Base-by-base conservation (phyloP, 2,113 vertebrate genomes). In the Cervus canadensis region DNA sequence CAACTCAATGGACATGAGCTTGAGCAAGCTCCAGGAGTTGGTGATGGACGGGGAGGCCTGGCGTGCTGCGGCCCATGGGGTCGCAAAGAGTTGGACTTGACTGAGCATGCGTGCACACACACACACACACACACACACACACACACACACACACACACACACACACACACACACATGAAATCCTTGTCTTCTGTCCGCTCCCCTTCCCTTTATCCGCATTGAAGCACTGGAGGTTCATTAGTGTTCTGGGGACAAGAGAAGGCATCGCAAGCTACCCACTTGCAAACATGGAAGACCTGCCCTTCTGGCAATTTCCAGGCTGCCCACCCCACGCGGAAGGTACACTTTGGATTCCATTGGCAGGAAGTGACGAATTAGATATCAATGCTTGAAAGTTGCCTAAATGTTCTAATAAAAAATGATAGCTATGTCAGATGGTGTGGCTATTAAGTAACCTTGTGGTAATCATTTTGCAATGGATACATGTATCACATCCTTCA, bases 1-100 rank as follows among this genome's bases (percentile, higher is more conserved):
- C 0, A 4, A 36, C n/a, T 36, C 5, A 0, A 36, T 0, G 19
- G 64, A 36, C 17, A 2, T 36, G n/a, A 23, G 17, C 36, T 5
- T 71, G 64, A 23, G n/a, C 9, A 36, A 12, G 5, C 64, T 71
- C 64, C 0, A 0, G 19, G n/a, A 36, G n/a, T 1, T 71, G n/a
- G n/a, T 36, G 64, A 23, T 71, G 64, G n/a, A 71, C 4, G 0
- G n/a, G 19, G 64, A 23, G 64, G 64, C n/a, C 64, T 23, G 64
- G n/a, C 0, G 5, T 71, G 64, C n/a, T 71, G 64, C 19, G 1
- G 64, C 12, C 64, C 64, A 1, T 3, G 64, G n/a, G n/a, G 64
- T 71, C 5, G 0, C 64, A 36, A 11, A 21, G 9, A 3, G 4
- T 67, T 4, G 4, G n/a, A 71, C n/a, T 12, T 0, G 64, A 23